Conservation (phyloP, 2,888 invertebrate species). For the Hydroisotoma schaefferi region DNA sequence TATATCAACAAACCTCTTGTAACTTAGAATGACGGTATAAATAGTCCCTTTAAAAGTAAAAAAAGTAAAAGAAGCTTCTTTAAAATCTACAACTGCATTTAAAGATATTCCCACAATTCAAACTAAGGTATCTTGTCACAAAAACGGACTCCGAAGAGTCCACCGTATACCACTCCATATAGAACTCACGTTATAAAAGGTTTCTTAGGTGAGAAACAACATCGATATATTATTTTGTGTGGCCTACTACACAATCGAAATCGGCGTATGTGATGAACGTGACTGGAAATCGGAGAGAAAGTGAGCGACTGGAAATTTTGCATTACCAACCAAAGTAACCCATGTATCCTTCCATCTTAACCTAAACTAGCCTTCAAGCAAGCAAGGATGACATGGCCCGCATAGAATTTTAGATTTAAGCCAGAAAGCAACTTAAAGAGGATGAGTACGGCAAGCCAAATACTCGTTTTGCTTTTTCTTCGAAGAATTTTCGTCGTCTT, state of each 20-base stretch:
- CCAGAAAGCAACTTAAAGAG: background rate
- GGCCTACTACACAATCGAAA: slow-evolving; percentile 3
- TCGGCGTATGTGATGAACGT: slow-evolving; percentile 25
- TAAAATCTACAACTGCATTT: too few relatives aligned
- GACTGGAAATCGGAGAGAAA: slow-evolving; percentile 24
- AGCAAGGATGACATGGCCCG: background rate
- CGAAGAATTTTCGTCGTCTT: background rate
- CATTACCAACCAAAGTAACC: background rate
- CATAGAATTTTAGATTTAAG: background rate
- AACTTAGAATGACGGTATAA: too few relatives aligned
- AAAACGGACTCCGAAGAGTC: too few relatives aligned
- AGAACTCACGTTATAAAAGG: too few relatives aligned
- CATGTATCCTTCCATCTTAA: background rate
- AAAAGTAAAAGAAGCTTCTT: too few relatives aligned
- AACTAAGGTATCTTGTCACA: too few relatives aligned
- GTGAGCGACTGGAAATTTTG: slow-evolving; percentile 1
- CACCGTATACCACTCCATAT: background rate
- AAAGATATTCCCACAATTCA: too few relatives aligned
- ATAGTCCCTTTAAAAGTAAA: too few relatives aligned
- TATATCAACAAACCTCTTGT: too few relatives aligned
- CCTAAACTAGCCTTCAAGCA: too few relatives aligned
- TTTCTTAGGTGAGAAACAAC: too few relatives aligned
- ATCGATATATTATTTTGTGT: background rate
- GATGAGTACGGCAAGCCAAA: background rate
- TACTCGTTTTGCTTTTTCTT: background rate